phyloP scores from a whole-genome alignment of 2,113 vertebrate genomes.

The Piprites chloris region DNA sequence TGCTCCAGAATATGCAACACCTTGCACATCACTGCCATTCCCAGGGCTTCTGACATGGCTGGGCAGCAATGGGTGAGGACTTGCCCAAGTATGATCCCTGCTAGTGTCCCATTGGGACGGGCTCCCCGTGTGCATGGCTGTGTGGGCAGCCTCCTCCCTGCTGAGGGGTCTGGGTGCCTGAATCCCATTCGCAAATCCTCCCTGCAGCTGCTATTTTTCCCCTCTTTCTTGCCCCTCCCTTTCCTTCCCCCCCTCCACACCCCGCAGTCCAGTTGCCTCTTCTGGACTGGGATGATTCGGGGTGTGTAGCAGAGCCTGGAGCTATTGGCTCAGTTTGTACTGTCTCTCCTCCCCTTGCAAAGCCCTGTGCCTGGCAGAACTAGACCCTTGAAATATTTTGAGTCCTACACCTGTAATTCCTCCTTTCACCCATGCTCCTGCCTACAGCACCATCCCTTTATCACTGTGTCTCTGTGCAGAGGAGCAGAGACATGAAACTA shows the following conservation, averaged over 20 bases:
- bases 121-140: accelerated
- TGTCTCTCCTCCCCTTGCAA: neutral
- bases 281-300: neutral
- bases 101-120: accelerated
- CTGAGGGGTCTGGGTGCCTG: accelerated
- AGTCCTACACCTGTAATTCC: conserved; percentile 57
- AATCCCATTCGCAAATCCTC: neutral
- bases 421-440: neutral
- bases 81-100: neutral
- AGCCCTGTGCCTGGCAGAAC: neutral
- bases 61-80: neutral
- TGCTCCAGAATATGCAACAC: accelerated
- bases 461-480: neutral
- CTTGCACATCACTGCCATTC: neutral
- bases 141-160: neutral
- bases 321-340: neutral
- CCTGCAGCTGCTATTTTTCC: neutral
- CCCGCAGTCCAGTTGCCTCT: neutral
- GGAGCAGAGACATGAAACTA: conserved; percentile 25
- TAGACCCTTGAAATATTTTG: neutral
- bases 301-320: neutral
- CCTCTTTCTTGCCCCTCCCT: neutral
- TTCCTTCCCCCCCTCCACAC: too few species aligned
- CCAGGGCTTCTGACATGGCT: accelerated
- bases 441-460: neutral